Percentiles rank a stretch among this genome's conserved stretches.
Conservation (phyloP, 2,113 vertebrate species). For the Rhea pennata region DNA sequence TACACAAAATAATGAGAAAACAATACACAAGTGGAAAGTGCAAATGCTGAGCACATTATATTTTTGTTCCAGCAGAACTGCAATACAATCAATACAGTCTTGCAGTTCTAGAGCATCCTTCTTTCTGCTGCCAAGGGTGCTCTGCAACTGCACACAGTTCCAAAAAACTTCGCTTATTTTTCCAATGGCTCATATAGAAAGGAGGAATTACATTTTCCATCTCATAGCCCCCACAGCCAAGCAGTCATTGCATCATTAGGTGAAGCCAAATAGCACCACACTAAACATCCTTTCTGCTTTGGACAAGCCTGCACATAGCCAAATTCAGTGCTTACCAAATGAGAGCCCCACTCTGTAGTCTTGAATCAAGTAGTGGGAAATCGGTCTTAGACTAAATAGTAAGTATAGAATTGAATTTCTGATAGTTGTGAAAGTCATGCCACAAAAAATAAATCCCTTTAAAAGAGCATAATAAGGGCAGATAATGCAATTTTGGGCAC, state of each 20-base stretch:
- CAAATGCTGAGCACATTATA: slow-evolving; percentile 57
- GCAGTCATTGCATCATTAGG: background rate
- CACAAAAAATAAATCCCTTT: slow-evolving; percentile 13
- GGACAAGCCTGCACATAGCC: slow-evolving; percentile 13
- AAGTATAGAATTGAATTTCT: slow-evolving; percentile 13
- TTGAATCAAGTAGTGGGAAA: background rate
- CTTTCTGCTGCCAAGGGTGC: background rate
- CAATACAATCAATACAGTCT: slow-evolving; percentile 45
- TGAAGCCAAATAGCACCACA: slow-evolving; percentile 1
- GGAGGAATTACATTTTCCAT: background rate
- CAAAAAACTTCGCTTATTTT: background rate
- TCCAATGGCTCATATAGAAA: background rate
- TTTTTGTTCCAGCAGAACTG: slow-evolving; percentile 64
- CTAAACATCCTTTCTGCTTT: background rate
- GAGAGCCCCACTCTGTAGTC: background rate
- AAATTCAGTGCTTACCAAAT: slow-evolving; percentile 21
- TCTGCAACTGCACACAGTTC: background rate
- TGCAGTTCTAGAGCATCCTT: slow-evolving; percentile 18
- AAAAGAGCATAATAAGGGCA: background rate
- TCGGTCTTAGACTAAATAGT: background rate
- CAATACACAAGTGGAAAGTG: slow-evolving; percentile 67
- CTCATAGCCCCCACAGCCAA: background rate
- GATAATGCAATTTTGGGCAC: slow-evolving; percentile 8
- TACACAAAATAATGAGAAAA: slow-evolving; percentile 66
- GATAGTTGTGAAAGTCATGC: slow-evolving; percentile 16